Evolutionary conservation across 2,113 vertebrate species (phyloP), one percentile per base, ranked within the genome.

Genomic region (Rhegmatorhina hoffmannsi): DNA sequence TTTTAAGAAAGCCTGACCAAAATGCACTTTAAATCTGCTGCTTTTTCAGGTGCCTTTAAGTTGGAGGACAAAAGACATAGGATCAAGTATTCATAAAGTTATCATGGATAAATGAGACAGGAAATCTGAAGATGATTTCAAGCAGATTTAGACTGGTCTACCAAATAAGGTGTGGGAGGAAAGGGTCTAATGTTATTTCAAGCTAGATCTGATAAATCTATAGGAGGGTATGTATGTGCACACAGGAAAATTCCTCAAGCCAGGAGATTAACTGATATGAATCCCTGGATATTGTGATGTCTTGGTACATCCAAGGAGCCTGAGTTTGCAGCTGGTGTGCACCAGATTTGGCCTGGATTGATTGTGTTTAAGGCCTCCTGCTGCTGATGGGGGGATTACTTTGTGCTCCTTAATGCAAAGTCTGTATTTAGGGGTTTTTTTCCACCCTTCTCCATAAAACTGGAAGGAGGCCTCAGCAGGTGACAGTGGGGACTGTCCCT

Each of bases 91-190:
- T 94, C 58, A 76, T 83, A 76, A 84, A 79, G 44, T 85, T 90
- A 64, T 72, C 17, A 44, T 13, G 50, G 46, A 64, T 44, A 80
- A 94, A 94, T 38, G 67, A 84, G 63, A 56, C 50, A 53, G 75
- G 62, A 93, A 93, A 87, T 85, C 70, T 31, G 40, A 87, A 72
- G 70, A 95, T 66, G 40, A 85, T 66, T 90, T 89, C 87, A 78
- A 66, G 64, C 82, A 79, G 70, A 87, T 79, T 87, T 82, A 85
- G 87, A 60, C 7, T 93, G 49, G 19, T 56, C 58, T 87, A 92
- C 70, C 58, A 93, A 90, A 83, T 85, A 87, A 90, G 74, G 87
- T 83, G 87, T 79, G 70, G 53, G 66, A 96, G 29, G 70, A 75
- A 91, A 93, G 58, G 36, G 87, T 60, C 21, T 38, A 75, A 84